Base-by-base conservation (phyloP, 2,797 vertebrate genomes). In the Acrossocheilus wenchowensis region DNA sequence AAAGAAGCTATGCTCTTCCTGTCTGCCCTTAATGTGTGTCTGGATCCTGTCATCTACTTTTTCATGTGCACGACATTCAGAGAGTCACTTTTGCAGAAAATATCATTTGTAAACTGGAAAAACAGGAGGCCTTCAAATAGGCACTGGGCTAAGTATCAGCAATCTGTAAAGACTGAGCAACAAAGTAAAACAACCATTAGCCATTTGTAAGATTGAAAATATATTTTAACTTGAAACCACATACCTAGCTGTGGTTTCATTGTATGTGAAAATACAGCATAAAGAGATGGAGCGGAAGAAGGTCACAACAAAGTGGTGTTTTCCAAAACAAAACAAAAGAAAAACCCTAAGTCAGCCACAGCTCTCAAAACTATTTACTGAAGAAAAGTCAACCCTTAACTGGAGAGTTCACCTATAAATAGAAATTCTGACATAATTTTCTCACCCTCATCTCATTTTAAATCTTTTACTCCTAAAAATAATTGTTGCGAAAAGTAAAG, bases 21-120 rank as follows among this genome's bases (percentile, higher is more conserved):
- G 11, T 94, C 96, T 0, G 94, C 97, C 5, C 92, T 95, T 15
- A 97, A 97, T 0, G 91, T 97, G 19, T 97, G 96, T 87, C 94
- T 97, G 1, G 96, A 97, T 62, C 96, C 97, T 30, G 7, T 97
- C 77, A 96, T 97, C 90, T 97, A 96, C 80, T 91, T 93, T 89
- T 88, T 93, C 0, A 93, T 93, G 90, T 92, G 92, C 43, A 91
- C 83, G 0, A 93, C 82, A 23, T 96, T 96, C 91, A 91, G 94
- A 15, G 92, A 95, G 87, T 91, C 91, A 0, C 91, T 96, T 83
- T 89, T 95, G 5, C 91, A 80, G 34, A 95, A 93, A 68, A 86
- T 95, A 84, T 81, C 91, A 0, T 7, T 82, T 50, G 9, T 34
- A 14, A 36, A 45, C 0, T 23, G 23, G 6, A 60, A 82, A 1